Evolutionary conservation across 2,113 vertebrate genomes (phyloP).

Genomic region (Helogale parvula): DNA sequence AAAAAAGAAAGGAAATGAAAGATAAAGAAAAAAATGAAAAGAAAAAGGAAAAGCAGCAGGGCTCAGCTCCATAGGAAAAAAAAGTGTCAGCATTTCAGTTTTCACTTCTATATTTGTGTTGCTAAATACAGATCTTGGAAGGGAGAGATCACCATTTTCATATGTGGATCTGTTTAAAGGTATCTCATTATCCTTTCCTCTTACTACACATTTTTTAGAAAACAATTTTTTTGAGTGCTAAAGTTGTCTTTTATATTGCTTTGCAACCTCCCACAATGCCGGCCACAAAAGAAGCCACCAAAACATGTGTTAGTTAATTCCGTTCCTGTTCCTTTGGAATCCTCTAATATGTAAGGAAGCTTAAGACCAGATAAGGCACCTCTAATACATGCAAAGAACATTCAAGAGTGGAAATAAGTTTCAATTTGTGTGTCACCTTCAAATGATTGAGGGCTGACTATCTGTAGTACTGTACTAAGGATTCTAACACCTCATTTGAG

Average conservation of each 20-base stretch:
- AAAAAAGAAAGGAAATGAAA: not conserved
- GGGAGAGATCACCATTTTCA: not conserved
- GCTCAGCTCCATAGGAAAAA: not conserved
- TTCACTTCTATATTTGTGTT: constrained; percentile 13
- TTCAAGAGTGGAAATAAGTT: not conserved
- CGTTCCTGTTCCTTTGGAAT: not conserved
- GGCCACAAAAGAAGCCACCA: not conserved
- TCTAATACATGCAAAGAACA: not conserved
- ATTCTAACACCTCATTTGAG: not conserved
- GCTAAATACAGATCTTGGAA: not conserved
- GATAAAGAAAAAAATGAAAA: not conserved
- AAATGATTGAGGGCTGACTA: not conserved
- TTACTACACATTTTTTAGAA: not conserved
- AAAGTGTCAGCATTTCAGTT: not conserved
- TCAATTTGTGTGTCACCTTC: not conserved
- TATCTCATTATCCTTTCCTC: not conserved
- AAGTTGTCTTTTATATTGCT: not conserved
- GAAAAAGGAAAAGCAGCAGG: not conserved
- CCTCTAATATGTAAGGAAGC: not conserved
- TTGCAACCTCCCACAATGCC: not conserved
- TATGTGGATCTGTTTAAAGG: not conserved
- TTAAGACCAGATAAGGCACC: not conserved
- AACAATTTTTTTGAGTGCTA: not conserved
- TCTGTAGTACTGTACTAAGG: not conserved
- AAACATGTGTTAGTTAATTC: not conserved